Conservation (phyloP, 1,140 invertebrate genomes). For the Mylabris phalerata region DNA sequence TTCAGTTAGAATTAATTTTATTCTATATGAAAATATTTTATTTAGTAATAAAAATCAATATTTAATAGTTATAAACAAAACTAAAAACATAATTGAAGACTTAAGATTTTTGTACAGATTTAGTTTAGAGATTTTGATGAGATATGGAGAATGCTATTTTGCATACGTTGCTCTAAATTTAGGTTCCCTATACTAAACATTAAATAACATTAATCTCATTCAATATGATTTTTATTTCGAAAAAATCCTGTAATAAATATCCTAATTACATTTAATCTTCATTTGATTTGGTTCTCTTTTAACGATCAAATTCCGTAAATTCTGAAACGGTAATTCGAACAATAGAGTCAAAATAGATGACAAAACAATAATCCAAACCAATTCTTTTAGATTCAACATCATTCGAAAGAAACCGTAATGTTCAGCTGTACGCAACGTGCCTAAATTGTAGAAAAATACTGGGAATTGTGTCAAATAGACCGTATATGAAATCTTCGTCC, state of each 20-base stretch:
- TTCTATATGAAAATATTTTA: background rate
- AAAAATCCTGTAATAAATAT: too few species aligned
- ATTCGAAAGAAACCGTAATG: conserved; percentile 35
- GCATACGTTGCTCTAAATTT: too few species aligned
- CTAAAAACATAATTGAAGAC: too few species aligned
- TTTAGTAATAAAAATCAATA: background rate
- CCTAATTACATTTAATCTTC: too few species aligned
- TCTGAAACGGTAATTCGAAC: conserved; percentile 38
- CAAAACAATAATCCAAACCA: conserved; percentile 20
- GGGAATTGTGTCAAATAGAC: conserved; percentile 55
- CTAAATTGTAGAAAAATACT: conserved; percentile 53
- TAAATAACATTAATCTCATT: too few species aligned
- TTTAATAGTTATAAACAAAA: too few species aligned
- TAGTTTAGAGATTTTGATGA: background rate
- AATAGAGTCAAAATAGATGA: conserved; percentile 32
- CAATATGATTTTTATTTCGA: too few species aligned
- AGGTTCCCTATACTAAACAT: too few species aligned
- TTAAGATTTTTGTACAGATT: background rate
- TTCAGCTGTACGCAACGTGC: conserved; percentile 43
- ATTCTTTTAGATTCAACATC: conserved; percentile 10
- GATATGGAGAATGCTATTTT: too few species aligned
- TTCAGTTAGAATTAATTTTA: background rate
- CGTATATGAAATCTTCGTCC: conserved; percentile 48
- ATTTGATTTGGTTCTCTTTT: conserved; percentile 1
- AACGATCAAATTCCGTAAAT: conserved; percentile 30